Percentiles rank a stretch among this genome's conserved stretches.
These are phyloP conservation scores for Pyrocoelia pectoralis DNA, from an alignment of 2,888 invertebrate genomes.

Conservation along the genomic window DNA sequence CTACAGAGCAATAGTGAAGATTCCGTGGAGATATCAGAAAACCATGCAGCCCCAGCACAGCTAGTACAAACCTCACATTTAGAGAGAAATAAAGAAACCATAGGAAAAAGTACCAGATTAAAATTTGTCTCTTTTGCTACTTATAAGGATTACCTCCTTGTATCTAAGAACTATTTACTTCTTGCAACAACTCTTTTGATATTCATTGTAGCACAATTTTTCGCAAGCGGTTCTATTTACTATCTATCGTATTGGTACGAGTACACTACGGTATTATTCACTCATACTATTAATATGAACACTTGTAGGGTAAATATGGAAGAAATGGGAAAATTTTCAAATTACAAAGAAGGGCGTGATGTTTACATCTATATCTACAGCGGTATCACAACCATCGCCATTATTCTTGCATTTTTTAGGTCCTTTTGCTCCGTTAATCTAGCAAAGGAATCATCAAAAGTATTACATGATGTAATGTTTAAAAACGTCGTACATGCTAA, in stretches of 20 bases:
- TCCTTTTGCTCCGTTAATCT: background rate
- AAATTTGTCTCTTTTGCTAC: background rate
- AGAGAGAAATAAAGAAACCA: conserved; percentile 45
- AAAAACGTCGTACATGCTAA: conserved; percentile 78
- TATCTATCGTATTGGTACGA: background rate
- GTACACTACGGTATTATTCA: no score
- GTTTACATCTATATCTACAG: conserved; percentile 47
- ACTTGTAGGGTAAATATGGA: background rate
- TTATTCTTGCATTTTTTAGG: background rate
- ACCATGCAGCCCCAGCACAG: conserved; percentile 35
- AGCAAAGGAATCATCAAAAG: conserved; percentile 51
- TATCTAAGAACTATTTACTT: background rate
- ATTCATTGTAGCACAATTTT: background rate
- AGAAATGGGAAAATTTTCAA: background rate
- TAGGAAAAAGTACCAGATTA: background rate
- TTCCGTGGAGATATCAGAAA: conserved; percentile 48
- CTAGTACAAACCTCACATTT: conserved; percentile 37
- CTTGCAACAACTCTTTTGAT: background rate
- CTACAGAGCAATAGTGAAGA: conserved; percentile 52
- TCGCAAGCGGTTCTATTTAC: background rate
- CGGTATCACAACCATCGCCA: conserved; percentile 48
- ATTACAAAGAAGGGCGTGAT: background rate
- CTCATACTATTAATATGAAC: background rate
- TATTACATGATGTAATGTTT: conserved; percentile 86
- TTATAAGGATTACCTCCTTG: background rate